Conservation (phyloP, 2,797 vertebrate genomes). For the Gastrophryne carolinensis region DNA sequence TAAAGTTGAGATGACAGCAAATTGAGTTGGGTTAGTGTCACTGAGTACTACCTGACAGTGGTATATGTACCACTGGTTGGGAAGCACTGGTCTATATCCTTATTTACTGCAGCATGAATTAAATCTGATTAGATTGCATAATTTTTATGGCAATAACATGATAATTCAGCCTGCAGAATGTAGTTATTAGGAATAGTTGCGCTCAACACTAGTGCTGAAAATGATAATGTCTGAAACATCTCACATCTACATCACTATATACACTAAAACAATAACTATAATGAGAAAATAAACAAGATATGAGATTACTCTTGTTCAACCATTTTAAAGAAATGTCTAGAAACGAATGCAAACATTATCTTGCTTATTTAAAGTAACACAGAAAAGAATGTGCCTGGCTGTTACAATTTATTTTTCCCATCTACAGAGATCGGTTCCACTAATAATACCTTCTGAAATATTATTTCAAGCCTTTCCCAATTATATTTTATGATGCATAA, state of each 20-base stretch:
- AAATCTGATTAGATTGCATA: no score
- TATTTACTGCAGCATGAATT: no score
- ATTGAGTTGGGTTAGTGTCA: no score
- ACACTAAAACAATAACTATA: not conserved
- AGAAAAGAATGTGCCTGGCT: not conserved
- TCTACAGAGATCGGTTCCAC: slow-evolving; percentile 4
- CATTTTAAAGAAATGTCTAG: not conserved
- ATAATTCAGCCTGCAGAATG: no score
- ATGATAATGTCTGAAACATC: not conserved
- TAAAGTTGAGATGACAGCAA: no score
- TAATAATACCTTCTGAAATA: slow-evolving; percentile 26
- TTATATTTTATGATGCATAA: slow-evolving; percentile 38
- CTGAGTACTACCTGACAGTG: no score
- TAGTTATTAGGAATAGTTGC: no score
- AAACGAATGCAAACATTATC: not conserved
- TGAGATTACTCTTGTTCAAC: not conserved
- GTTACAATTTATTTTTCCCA: not conserved
- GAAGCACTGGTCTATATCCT: no score
- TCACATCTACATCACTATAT: not conserved
- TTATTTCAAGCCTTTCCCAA: slow-evolving; percentile 20
- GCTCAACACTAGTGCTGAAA: not conserved
- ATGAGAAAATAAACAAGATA: not conserved
- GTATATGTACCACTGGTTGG: no score
- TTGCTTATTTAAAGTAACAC: not conserved
- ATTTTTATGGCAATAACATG: no score